A percentile compares a stretch with the other conserved stretches of the same genome.
Conservation (phyloP, 1,140 invertebrate genomes). For the Reticulitermes speratus region DNA sequence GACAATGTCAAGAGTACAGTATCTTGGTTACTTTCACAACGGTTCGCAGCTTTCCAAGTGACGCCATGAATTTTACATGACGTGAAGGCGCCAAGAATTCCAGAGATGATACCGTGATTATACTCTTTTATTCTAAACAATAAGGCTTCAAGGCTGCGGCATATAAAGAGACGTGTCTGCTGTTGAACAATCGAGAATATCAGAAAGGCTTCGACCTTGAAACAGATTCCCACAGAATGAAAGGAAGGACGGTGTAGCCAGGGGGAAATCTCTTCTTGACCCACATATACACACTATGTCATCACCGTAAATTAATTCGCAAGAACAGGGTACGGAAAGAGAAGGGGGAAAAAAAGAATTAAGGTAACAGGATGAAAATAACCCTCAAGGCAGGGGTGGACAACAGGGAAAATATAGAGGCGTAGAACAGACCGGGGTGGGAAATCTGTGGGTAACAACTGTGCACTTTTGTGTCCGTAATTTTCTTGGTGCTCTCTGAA, state of each 20-base stretch:
- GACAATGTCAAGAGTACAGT: too few species aligned
- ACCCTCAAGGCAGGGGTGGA: not conserved
- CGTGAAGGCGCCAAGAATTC: not conserved
- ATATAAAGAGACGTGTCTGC: not conserved
- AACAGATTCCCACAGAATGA: not conserved
- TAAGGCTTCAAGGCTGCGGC: not conserved
- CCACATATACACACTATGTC: not conserved
- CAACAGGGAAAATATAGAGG: too few species aligned
- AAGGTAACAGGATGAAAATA: not conserved
- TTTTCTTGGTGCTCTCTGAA: not conserved
- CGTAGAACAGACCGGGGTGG: too few species aligned
- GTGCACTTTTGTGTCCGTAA: not conserved
- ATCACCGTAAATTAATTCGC: conserved; percentile 16
- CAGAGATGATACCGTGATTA: not conserved
- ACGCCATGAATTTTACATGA: not conserved
- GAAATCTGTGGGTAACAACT: too few species aligned
- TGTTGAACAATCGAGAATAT: not conserved
- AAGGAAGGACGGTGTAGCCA: not conserved
- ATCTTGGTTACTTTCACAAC: not conserved
- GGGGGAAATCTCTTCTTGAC: not conserved
- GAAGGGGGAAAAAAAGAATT: not conserved
- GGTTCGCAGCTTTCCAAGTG: not conserved
- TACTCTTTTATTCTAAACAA: not conserved
- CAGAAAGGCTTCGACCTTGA: not conserved
- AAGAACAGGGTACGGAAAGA: not conserved